Conservation (phyloP, 1,140 invertebrate species). For the Ptiloglossa arizonensis region DNA sequence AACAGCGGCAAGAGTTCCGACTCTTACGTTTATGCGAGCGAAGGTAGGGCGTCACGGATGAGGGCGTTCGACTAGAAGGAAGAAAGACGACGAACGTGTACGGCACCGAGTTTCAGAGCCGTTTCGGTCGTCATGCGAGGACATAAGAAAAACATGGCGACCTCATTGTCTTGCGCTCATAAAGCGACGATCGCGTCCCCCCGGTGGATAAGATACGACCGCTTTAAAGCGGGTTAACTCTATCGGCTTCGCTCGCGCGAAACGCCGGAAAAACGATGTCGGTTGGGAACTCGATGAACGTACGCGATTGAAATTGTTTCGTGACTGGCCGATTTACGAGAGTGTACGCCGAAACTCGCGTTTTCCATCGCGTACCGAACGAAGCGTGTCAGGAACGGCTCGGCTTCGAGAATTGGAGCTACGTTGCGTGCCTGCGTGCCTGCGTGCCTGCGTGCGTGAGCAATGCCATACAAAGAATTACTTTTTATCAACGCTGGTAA, state of each 20-base stretch:
- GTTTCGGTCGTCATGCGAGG: conserved; percentile 76
- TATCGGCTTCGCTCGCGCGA: conserved; percentile 17
- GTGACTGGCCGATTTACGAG: neutral
- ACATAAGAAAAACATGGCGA: conserved; percentile 76
- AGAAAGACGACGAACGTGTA: conserved; percentile 74
- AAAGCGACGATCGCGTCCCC: conserved; percentile 42
- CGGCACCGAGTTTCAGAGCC: conserved; percentile 70
- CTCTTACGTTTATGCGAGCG: conserved; percentile 72
- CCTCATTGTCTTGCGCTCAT: conserved; percentile 74
- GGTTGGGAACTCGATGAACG: neutral
- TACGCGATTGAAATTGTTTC: neutral
- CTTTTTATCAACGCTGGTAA: conserved; percentile 15
- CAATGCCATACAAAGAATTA: neutral
- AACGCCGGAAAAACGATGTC: conserved; percentile 4
- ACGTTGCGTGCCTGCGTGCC: neutral
- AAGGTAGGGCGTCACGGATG: conserved; percentile 81
- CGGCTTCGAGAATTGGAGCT: conserved; percentile 8
- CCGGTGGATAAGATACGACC: conserved; percentile 58
- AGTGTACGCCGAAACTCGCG: neutral
- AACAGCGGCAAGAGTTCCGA: conserved; percentile 55
- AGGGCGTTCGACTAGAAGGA: conserved; percentile 69
- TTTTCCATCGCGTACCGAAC: conserved; percentile 26
- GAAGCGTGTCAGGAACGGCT: conserved; percentile 24
- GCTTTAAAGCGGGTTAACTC: conserved; percentile 40
- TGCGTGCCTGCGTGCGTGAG: neutral